These are phyloP conservation scores for Lemur catta DNA, from an alignment of 2,797 vertebrate species.

Conservation along the genomic window DNA sequence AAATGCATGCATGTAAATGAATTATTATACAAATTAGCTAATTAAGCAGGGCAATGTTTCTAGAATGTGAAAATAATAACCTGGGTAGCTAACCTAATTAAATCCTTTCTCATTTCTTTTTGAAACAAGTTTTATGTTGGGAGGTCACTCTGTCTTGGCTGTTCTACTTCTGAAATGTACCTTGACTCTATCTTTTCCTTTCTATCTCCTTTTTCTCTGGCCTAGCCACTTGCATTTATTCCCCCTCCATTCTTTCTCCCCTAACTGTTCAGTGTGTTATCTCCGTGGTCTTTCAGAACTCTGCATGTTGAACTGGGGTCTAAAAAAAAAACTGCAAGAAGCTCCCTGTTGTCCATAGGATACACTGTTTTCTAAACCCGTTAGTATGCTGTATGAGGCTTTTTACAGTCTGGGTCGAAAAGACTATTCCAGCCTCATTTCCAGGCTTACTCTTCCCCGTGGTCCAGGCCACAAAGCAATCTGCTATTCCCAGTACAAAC, in stretches of 20 bases:
- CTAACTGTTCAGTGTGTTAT: background rate
- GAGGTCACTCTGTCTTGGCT: background rate
- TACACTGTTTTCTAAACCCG: background rate
- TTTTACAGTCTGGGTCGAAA: background rate
- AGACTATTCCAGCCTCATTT: background rate
- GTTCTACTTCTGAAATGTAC: background rate
- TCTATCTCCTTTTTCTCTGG: background rate
- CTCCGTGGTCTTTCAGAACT: background rate
- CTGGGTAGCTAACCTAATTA: background rate
- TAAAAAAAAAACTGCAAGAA: background rate
- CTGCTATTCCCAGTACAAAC: background rate
- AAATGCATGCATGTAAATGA: background rate
- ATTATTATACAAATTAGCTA: constrained; percentile 20
- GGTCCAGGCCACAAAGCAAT: background rate
- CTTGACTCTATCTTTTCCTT: background rate
- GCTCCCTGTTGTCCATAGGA: background rate
- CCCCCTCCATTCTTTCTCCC: background rate
- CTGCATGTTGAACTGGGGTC: background rate
- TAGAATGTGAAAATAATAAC: constrained; percentile 32
- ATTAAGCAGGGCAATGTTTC: background rate
- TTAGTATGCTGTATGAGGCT: background rate
- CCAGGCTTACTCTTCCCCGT: background rate
- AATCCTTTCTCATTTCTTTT: constrained; percentile 5
- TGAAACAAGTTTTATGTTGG: constrained; percentile 16
- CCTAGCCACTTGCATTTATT: background rate